phyloP scores from a whole-genome alignment of 92 coral and sea anemone genomes.

The Muricea muricata region DNA sequence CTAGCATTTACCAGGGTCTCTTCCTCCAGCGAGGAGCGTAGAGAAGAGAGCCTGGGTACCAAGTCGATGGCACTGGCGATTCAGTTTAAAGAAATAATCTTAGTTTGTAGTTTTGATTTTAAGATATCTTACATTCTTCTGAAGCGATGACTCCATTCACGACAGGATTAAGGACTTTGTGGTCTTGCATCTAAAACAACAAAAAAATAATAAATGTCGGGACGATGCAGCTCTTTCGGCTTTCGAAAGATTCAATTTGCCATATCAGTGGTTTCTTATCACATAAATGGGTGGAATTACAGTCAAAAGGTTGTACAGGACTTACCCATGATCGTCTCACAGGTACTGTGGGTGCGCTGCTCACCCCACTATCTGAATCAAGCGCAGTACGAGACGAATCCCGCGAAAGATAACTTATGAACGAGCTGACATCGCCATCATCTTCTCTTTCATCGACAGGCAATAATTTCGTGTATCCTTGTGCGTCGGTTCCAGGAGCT shows the following conservation, averaged over 20 bases:
- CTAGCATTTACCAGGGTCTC: too few species aligned
- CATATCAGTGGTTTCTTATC: too few species aligned
- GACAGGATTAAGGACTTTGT: constrained; percentile 19
- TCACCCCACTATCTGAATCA: constrained; percentile 32
- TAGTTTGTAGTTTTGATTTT: neutral
- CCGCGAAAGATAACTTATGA: constrained; percentile 21
- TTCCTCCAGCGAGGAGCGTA: neutral
- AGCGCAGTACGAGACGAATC: neutral
- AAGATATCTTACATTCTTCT: constrained; percentile 24
- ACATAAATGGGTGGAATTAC: too few species aligned
- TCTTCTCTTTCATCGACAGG: neutral
- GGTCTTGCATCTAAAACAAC: constrained; percentile 19
- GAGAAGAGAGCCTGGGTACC: too few species aligned
- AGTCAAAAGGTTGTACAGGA: too few species aligned
- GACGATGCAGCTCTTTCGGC: too few species aligned
- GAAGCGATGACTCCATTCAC: constrained; percentile 22
- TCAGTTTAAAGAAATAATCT: neutral
- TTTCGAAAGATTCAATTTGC: too few species aligned
- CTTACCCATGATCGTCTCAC: constrained; percentile 34
- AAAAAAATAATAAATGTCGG: neutral
- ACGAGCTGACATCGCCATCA: neutral
- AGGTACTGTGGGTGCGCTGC: constrained; percentile 32
- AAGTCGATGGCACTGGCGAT: too few species aligned
- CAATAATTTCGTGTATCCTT: constrained; percentile 18
- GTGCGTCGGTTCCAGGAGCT: constrained; percentile 14